Conservation (phyloP, 2,888 invertebrate genomes). For the Miltochrista miniata region DNA sequence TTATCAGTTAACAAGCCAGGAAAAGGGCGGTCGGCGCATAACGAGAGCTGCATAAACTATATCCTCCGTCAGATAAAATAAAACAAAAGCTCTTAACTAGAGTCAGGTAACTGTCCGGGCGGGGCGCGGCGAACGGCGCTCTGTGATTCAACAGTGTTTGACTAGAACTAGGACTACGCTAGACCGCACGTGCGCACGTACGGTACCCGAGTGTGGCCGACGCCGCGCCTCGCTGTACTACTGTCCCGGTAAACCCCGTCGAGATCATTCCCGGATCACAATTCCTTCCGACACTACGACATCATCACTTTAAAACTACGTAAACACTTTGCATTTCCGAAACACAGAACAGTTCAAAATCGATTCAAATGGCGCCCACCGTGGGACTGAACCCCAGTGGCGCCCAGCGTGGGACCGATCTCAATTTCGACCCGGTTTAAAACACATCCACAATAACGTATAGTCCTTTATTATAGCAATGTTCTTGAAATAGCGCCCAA, state of each 20-base stretch:
- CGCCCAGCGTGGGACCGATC: constrained; percentile 1
- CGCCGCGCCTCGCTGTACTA: no score
- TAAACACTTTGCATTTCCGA: background rate
- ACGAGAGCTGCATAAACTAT: constrained; percentile 61
- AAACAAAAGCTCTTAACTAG: constrained; percentile 60
- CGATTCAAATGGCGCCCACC: constrained; percentile 4
- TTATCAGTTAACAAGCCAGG: background rate
- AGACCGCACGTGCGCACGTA: no score
- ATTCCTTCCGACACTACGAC: no score
- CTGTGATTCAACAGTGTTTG: constrained; percentile 44
- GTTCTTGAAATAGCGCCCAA: background rate
- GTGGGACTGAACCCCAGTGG: background rate
- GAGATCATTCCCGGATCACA: no score
- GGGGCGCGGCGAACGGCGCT: constrained; percentile 21
- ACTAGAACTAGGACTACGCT: constrained; percentile 49
- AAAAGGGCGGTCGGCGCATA: constrained; percentile 40
- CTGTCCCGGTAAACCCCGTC: no score
- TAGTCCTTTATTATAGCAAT: no score
- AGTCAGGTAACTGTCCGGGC: constrained; percentile 67
- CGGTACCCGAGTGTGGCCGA: background rate
- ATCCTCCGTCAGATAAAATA: constrained; percentile 54
- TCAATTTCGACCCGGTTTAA: no score
- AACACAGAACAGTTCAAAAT: no score
- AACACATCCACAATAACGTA: no score
- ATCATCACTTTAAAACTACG: no score